A percentile compares a stretch with the other conserved stretches of the same genome.
phyloP scores from a whole-genome alignment of 2,113 vertebrate species.

The Prinia subflava region DNA sequence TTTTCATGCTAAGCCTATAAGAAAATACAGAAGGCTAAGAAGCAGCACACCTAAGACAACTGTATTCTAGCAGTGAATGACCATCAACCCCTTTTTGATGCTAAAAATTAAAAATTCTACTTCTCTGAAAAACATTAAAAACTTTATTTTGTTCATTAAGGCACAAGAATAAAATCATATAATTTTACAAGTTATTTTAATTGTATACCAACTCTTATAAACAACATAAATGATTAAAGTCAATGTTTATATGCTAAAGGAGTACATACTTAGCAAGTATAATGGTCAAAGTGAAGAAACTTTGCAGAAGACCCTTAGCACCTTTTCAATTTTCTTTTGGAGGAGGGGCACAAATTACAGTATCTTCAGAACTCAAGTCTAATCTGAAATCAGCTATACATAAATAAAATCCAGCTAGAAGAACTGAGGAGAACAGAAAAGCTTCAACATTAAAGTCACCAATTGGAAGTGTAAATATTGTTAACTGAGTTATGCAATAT shows the following conservation, averaged over 20 bases:
- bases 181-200: conserved; percentile 22
- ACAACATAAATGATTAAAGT: conserved; percentile 18
- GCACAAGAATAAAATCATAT: conserved; percentile 16
- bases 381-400: conserved; percentile 40
- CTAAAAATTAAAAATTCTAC: background rate
- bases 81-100: conserved; percentile 11
- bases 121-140: conserved; percentile 21
- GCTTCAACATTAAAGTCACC: conserved; percentile 43
- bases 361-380: conserved; percentile 60
- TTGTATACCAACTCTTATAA: background rate
- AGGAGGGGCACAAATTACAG: conserved; percentile 47
- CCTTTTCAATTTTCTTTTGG: background rate
- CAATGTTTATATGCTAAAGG: conserved; percentile 18
- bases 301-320: conserved; percentile 42
- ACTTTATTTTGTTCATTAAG: conserved; percentile 19
- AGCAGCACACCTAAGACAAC: background rate
- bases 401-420: conserved; percentile 45
- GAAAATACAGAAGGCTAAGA: background rate
- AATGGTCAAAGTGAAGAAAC: conserved; percentile 8
- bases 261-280: conserved; percentile 39
- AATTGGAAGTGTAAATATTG: conserved; percentile 65
- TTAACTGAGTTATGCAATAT: conserved; percentile 64
- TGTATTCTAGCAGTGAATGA: conserved; percentile 2
- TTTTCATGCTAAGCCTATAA: conserved; percentile 29
- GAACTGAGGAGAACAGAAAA: conserved; percentile 41